Evolutionary conservation across 2,888 invertebrate genomes (phyloP).

Genomic region (Brachynemurus nebulosus): DNA sequence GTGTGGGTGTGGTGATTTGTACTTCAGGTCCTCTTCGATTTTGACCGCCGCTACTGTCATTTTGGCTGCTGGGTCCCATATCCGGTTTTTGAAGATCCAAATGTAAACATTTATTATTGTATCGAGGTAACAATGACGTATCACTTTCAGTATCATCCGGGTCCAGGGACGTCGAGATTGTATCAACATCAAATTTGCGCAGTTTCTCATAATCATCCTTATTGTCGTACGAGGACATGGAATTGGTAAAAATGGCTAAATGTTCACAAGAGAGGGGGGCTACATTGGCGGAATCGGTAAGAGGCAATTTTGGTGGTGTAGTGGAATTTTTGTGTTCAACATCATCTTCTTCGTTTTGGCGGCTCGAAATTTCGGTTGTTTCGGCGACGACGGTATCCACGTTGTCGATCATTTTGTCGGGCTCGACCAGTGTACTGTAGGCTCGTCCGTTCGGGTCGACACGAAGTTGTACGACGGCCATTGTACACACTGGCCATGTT

Average conservation of each 20-base stretch:
- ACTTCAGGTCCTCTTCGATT: conserved; percentile 14
- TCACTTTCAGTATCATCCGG: conserved; percentile 26
- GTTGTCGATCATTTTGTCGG: conserved; percentile 9
- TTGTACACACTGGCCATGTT: conserved; percentile 32
- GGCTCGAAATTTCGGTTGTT: neutral
- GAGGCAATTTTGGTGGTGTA: neutral
- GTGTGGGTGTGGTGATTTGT: conserved; percentile 7
- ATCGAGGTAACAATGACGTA: conserved; percentile 10
- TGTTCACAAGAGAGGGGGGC: conserved; percentile 24
- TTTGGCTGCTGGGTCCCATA: no score
- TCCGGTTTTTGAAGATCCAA: neutral
- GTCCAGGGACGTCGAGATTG: conserved; percentile 29
- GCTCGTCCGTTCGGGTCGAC: conserved; percentile 29
- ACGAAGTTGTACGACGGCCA: conserved; percentile 31
- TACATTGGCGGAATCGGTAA: neutral
- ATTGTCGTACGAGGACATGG: neutral
- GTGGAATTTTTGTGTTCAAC: neutral
- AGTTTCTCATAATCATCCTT: conserved; percentile 21
- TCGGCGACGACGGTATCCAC: conserved; percentile 4
- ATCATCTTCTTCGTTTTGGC: conserved; percentile 3
- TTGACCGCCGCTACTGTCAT: conserved; percentile 9
- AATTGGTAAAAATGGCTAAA: conserved; percentile 23
- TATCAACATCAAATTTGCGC: conserved; percentile 27
- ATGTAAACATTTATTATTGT: conserved; percentile 1
- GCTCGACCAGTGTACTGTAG: conserved; percentile 27